These are phyloP conservation scores for Amblyteles armatorius DNA, from an alignment of 2,888 invertebrate species.

Conservation along the genomic window DNA sequence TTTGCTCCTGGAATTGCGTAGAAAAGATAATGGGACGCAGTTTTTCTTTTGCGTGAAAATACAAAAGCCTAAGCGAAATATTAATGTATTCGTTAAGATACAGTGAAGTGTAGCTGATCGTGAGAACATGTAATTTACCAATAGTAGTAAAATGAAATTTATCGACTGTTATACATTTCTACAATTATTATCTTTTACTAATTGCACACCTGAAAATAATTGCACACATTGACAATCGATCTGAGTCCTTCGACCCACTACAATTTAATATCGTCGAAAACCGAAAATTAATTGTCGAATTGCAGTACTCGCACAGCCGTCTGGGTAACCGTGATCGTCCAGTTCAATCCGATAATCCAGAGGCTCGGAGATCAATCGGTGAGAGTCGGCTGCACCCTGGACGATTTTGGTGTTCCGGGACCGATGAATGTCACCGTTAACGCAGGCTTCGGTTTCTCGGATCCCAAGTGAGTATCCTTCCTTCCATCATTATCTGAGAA, in stretches of 20 bases:
- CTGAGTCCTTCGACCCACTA: too few relatives aligned
- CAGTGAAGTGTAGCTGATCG: neutral
- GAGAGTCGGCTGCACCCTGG: constrained; percentile 91
- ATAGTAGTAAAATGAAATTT: too few relatives aligned
- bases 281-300: constrained; percentile 5
- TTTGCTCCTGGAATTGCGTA: neutral
- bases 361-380: constrained; percentile 93
- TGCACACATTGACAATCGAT: too few relatives aligned
- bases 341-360: constrained; percentile 94
- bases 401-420: constrained; percentile 84
- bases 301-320: constrained; percentile 88
- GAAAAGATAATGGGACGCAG: neutral
- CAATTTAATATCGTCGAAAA: neutral
- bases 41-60: neutral
- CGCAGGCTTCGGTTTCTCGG: constrained; percentile 86
- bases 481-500: neutral
- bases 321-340: constrained; percentile 91
- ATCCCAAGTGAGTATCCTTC: constrained; percentile 84
- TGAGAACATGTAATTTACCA: neutral
- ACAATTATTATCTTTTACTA: too few relatives aligned
- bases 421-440: constrained; percentile 85
- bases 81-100: neutral
- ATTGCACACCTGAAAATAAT: too few relatives aligned
- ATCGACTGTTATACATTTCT: too few relatives aligned
- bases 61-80: neutral